phyloP scores from a whole-genome alignment of 2,113 vertebrate genomes.

The Corynorhinus townsendii region DNA sequence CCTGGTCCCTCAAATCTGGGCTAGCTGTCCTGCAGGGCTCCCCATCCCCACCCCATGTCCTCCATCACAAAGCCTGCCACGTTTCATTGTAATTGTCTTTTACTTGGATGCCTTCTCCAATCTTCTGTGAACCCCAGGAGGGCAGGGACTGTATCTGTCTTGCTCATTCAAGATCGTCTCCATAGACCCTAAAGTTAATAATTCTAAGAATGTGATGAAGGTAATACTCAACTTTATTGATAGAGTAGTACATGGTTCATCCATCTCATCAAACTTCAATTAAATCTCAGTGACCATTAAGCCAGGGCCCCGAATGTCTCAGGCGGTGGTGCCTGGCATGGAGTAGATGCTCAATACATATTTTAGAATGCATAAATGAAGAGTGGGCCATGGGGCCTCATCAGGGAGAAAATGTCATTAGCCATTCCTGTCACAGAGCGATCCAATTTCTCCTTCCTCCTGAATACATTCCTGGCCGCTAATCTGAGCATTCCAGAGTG shows the following conservation, averaged over 20 bases:
- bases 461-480: slow-evolving; percentile 29
- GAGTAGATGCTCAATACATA: slow-evolving; percentile 67
- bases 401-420: slow-evolving; percentile 53
- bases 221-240: slow-evolving; percentile 63
- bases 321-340: slow-evolving; percentile 15
- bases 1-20: neutral
- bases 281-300: slow-evolving; percentile 60
- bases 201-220: slow-evolving; percentile 52
- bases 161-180: slow-evolving; percentile 37
- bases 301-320: neutral
- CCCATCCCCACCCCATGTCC: no score
- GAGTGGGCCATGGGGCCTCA: slow-evolving; percentile 13
- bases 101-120: slow-evolving; percentile 36
- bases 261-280: slow-evolving; percentile 67
- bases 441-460: slow-evolving; percentile 54
- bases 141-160: slow-evolving; percentile 22
- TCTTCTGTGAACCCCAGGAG: slow-evolving; percentile 36
- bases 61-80: neutral
- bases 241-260: slow-evolving; percentile 38
- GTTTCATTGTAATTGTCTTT: slow-evolving; percentile 21
- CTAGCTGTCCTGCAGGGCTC: neutral
- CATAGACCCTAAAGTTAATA: slow-evolving; percentile 55
- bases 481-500: slow-evolving; percentile 55
- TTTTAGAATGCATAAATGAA: slow-evolving; percentile 60
- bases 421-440: slow-evolving; percentile 55